These are phyloP conservation scores for Carollia perspicillata DNA, from an alignment of 2,113 vertebrate genomes.

Conservation along the genomic window DNA sequence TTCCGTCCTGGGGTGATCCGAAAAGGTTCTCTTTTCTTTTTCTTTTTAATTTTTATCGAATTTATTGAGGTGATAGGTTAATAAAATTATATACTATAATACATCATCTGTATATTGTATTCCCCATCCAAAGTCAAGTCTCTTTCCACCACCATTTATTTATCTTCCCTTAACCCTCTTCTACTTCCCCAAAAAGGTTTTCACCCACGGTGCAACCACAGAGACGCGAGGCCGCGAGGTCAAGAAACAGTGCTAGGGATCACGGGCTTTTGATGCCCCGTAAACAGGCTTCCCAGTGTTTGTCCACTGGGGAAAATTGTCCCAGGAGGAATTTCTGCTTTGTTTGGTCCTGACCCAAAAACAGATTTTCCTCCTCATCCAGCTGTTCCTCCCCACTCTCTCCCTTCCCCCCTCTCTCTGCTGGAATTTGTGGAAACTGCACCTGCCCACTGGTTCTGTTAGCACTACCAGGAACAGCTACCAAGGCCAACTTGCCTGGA, in stretches of 20 bases:
- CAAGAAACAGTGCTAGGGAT: not conserved
- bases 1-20: not conserved
- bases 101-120: not conserved
- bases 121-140: not conserved
- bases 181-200: not conserved
- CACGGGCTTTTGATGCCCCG: not conserved
- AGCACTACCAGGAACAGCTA: not conserved
- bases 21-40: not conserved
- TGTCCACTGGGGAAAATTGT: not conserved
- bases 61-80: not conserved
- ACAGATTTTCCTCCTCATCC: not conserved
- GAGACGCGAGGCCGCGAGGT: not conserved
- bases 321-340: constrained; percentile 38
- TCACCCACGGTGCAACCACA: not conserved
- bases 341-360: constrained; percentile 16
- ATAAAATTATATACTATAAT: not conserved
- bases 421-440: not conserved
- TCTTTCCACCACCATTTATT: not conserved
- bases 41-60: not conserved
- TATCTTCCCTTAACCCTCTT: not conserved
- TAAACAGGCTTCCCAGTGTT: not conserved
- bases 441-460: not conserved
- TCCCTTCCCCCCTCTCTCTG: not conserved
- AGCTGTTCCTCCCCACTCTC: not conserved
- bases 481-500: not conserved